Evolutionary conservation across 1,140 invertebrate genomes (phyloP), one percentile per base, ranked within the genome.

Genomic region (Caenorhabditis tropicalis): DNA sequence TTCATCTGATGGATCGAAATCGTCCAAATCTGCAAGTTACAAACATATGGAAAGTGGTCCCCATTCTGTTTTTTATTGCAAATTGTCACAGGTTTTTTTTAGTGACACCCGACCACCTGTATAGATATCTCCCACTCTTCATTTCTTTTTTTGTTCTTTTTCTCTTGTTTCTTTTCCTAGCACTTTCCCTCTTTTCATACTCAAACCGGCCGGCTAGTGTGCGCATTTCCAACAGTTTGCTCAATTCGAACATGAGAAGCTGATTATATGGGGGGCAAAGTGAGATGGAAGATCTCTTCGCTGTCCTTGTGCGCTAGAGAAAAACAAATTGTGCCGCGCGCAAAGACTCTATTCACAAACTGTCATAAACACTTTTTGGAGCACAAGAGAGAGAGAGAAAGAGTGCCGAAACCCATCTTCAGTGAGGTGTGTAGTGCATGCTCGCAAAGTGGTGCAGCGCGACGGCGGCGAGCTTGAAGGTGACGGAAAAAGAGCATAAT

Each of bases 1-100:
- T 56, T 81, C 51, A 51, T 85, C 65, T 43, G 65, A 74, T 24
- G 65, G 19, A 48, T 85, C 84, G 36, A 85, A 85, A 16, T 81
- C 84, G 19, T 85, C 84, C n/a, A 85, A 43, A 85, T 85, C 84
- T 85, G 80, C 19, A 85, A 85, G 43, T 33, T 1, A 43, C 2
- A 27, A 29, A 29, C 53, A 56, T 56, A 56, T 27, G 21, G 24
- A n/a, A n/a, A n/a, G n/a, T n/a, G n/a, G n/a, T n/a, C n/a, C n/a
- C 19, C 6, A 51, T 19, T 51, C 6, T 51, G 21, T 51, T 56
- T 21, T 56, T 9, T 7, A 56, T 27, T 6, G 10, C 21, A 5
- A 24, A 2, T 12, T 27, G 24, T 10, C 15, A 19, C 24, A n/a
- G n/a, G n/a, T n/a, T n/a, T n/a, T n/a, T n/a, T 56, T n/a, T 56